Evolutionary conservation across 2,888 invertebrate genomes (phyloP), one percentile per base, ranked within the genome.

Genomic region (Drosophila monieri): DNA sequence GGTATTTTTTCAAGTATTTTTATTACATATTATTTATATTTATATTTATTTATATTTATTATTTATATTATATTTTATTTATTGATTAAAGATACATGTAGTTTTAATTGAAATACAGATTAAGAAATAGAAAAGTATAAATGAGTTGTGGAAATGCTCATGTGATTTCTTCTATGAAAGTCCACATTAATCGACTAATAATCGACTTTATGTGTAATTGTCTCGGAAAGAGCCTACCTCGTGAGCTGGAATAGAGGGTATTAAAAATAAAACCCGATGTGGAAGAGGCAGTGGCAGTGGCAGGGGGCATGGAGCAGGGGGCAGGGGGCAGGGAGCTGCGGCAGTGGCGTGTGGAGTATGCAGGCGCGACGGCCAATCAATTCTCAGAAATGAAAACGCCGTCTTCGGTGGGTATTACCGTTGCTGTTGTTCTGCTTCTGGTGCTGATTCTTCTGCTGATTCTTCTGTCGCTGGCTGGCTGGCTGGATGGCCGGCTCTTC

Each of bases 351-450:
- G 83, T 61, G 66, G 78, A 75, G 78, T 75, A 85, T 78, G 84
- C 78, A 65, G 76, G 73, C 80, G 76, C 77, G 76, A 76, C 88
- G 85, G 76, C 88, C 80, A 88, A 89, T 88, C 88, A 88, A 88
- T 88, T 88, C 88, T 79, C 73, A 89, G 88, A 88, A 88, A 87
- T 85, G 88, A 77, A 88, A 85, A 85, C 71, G 74, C 78, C 88
- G 84, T 86, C 84, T 76, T 80, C 68, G 84, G 80, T 74, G 70
- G 56, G 58, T 48, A 51, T 43, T 65, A 66, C 64, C 43, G 67
- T 56, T 51, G 71, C 51, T 56, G 51, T 55, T 76, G 73, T 57
- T 60, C 35, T 64, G 52, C 57, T 46, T 39, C 51, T 37, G 21
- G 32, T 21, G 14, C 52, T 54, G 54, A 23, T 32, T 47, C 27